Evolutionary conservation across 2,113 vertebrate species (phyloP).

Genomic region (Ramphastos sulfuratus): DNA sequence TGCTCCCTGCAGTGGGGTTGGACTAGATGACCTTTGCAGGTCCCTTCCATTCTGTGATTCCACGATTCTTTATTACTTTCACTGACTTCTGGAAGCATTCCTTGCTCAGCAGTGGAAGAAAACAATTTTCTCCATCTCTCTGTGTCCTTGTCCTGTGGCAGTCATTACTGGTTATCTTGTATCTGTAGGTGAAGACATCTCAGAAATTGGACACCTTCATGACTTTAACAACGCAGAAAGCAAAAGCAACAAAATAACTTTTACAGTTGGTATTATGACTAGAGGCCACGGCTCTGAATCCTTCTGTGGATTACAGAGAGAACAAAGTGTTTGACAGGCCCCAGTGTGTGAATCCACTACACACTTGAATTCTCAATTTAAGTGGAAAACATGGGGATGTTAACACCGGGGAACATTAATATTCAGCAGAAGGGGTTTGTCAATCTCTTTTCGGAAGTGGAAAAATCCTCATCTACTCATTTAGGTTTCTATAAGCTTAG

Average conservation of each 20-base stretch:
- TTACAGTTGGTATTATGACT: background rate
- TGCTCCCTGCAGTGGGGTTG: no score
- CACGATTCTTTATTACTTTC: background rate
- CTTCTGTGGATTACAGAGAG: constrained; percentile 43
- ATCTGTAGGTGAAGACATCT: background rate
- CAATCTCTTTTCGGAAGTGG: background rate
- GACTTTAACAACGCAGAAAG: constrained; percentile 43
- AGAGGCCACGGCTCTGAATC: constrained; percentile 26
- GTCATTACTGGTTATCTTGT: background rate
- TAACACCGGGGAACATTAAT: background rate
- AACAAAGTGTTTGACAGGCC: constrained; percentile 50
- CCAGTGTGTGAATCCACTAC: constrained; percentile 17
- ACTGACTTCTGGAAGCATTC: background rate
- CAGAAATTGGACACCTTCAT: constrained; percentile 6
- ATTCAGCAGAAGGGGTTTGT: constrained; percentile 30
- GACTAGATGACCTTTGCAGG: no score
- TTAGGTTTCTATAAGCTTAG: constrained; percentile 27
- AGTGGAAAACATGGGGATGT: constrained; percentile 8
- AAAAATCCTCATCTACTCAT: background rate
- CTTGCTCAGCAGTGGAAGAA: background rate
- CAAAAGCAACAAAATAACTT: background rate
- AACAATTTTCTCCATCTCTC: background rate
- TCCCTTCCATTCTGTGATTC: no score
- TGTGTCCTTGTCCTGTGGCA: background rate
- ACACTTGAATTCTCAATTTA: constrained; percentile 11